phyloP scores from a whole-genome alignment of 2,888 invertebrate species.

The Ctenicera cuprea region DNA sequence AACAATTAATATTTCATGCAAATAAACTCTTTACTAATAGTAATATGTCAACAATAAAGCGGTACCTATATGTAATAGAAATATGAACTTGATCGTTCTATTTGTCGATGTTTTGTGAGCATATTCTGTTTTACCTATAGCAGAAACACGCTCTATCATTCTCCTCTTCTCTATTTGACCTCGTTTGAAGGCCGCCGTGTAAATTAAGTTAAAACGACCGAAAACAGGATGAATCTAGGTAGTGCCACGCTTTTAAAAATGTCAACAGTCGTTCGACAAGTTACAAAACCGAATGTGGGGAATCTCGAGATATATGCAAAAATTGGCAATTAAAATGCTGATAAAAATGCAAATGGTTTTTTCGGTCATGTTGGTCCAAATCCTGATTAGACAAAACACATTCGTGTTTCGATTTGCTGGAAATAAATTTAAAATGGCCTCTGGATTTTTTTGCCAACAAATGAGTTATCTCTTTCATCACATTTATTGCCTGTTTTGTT shows the following conservation, averaged over 20 bases:
- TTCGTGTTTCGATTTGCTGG: neutral
- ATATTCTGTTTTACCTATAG: neutral
- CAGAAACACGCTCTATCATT: neutral
- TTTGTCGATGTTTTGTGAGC: no score
- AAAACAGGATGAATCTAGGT: constrained; percentile 29
- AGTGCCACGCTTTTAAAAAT: constrained; percentile 31
- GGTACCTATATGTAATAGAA: neutral
- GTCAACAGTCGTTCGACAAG: constrained; percentile 35
- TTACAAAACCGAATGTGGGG: constrained; percentile 25
- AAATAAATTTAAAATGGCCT: neutral
- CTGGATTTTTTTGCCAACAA: neutral
- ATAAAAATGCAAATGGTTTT: constrained; percentile 32
- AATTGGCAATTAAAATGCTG: constrained; percentile 20
- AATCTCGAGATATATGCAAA: constrained; percentile 22
- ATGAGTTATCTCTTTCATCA: neutral
- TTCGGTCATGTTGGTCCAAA: constrained; percentile 9
- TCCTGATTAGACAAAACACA: constrained; percentile 18
- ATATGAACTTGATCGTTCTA: neutral
- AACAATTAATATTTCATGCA: neutral
- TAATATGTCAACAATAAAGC: neutral
- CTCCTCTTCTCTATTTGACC: constrained; percentile 35
- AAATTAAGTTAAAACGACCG: constrained; percentile 29
- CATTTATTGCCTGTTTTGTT: neutral
- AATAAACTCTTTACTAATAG: neutral
- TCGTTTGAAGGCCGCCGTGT: constrained; percentile 41